phyloP scores from a whole-genome alignment of 2,797 vertebrate genomes.

The Hoplostethus mediterraneus region DNA sequence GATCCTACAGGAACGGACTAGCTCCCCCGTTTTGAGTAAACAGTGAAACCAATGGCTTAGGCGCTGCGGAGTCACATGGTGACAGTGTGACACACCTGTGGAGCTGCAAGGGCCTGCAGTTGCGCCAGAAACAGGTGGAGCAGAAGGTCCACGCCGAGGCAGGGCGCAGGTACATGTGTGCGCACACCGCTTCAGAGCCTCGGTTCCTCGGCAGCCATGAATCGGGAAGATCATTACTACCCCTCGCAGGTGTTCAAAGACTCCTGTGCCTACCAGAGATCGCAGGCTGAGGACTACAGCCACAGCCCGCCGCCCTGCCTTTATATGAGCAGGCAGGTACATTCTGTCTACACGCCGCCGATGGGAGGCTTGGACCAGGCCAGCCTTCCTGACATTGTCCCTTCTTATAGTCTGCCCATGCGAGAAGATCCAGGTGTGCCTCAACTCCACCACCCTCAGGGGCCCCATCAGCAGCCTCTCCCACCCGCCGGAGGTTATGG shows the following conservation, averaged over 20 bases:
- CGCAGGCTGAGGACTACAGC: conserved; percentile 88
- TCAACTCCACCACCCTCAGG: conserved; percentile 87
- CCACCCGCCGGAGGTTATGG: conserved; percentile 84
- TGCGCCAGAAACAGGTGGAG: conserved; percentile 78
- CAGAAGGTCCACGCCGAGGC: conserved; percentile 66
- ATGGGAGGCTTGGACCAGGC: conserved; percentile 89
- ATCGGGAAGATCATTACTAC: conserved; percentile 93
- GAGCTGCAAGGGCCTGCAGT: conserved; percentile 67
- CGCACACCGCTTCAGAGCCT: conserved; percentile 43
- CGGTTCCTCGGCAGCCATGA: conserved; percentile 87
- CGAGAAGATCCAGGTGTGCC: conserved; percentile 88
- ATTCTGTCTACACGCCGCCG: conserved; percentile 85
- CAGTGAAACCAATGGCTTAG: conserved; percentile 80
- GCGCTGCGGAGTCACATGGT: conserved; percentile 86
- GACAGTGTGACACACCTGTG: conserved; percentile 84
- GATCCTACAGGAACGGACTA: conserved; percentile 66
- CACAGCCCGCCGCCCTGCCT: conserved; percentile 93
- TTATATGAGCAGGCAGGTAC: conserved; percentile 93
- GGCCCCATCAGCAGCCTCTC: conserved; percentile 82
- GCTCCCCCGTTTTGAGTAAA: conserved; percentile 75
- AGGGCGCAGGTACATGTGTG: conserved; percentile 68
- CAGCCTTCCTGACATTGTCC: conserved; percentile 88
- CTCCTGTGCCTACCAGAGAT: conserved; percentile 92
- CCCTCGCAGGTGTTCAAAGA: conserved; percentile 94
- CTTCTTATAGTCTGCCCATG: conserved; percentile 89